Percentiles rank a stretch among this genome's conserved stretches.
Evolutionary conservation across 2,113 vertebrate genomes (phyloP).

Genomic region (Oxygymnocypris stewartii): DNA sequence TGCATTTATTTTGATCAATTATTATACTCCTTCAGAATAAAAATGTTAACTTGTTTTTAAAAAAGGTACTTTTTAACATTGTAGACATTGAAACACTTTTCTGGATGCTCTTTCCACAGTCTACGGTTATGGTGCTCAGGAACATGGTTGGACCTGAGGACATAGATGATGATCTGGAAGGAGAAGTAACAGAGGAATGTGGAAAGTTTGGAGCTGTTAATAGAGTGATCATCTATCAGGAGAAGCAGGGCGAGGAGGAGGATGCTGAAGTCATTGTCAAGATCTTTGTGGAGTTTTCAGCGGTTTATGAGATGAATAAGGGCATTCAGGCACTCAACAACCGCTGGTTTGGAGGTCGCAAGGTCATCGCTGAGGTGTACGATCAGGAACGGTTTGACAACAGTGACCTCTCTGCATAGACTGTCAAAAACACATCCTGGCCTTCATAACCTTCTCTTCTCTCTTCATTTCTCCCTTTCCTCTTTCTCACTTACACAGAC

Average conservation of each 20-base stretch:
- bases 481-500: slow-evolving; percentile 41
- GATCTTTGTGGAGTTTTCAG: slow-evolving; percentile 92
- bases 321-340: slow-evolving; percentile 90
- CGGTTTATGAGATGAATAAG: slow-evolving; percentile 86
- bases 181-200: slow-evolving; percentile 92
- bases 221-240: slow-evolving; percentile 93
- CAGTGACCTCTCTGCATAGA: slow-evolving; percentile 89
- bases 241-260: slow-evolving; percentile 93
- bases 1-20: too few relatives aligned
- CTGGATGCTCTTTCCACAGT: slow-evolving; percentile 67
- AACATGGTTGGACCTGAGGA: slow-evolving; percentile 97
- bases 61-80: too few relatives aligned
- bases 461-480: slow-evolving; percentile 24
- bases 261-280: slow-evolving; percentile 92
- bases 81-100: neutral
- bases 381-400: slow-evolving; percentile 91
- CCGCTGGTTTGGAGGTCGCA: slow-evolving; percentile 92
- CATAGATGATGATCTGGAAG: slow-evolving; percentile 90
- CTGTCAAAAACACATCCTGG: slow-evolving; percentile 39
- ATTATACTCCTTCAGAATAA: too few relatives aligned
- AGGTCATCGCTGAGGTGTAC: slow-evolving; percentile 88
- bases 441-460: slow-evolving; percentile 15
- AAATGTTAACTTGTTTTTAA: too few relatives aligned
- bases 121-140: slow-evolving; percentile 91
- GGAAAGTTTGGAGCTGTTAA: slow-evolving; percentile 90